Base-by-base conservation (phyloP, 2,113 vertebrate genomes). In the Crypturellus undulatus region DNA sequence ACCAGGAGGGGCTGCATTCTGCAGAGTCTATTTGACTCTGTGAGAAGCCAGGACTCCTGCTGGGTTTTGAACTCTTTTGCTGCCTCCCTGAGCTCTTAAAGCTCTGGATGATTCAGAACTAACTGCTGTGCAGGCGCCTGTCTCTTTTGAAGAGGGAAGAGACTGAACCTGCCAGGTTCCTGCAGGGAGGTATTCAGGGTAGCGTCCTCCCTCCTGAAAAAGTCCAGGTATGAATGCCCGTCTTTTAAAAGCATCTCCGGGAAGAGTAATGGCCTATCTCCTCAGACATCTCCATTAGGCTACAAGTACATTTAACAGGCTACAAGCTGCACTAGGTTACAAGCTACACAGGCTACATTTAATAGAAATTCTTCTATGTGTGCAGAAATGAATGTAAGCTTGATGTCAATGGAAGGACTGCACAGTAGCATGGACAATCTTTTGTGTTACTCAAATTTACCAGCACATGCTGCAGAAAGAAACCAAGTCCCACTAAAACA, bases 41-140 rank as follows among this genome's bases (percentile, higher is more conserved):
- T 45, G 36, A 54, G 72, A 67, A 16, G 45, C 45, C 79, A 49
- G 63, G 60, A 5, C 28, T 70, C 95, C 76, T 92, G 68, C 88
- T 86, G 92, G 70, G 64, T 93, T 93, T 80, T 75, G 90, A 93
- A 88, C 45, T 63, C 11, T 70, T 49, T 56, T 45, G 45, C 63
- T 90, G 54, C 28, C 71, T 63, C 75, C 54, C 68, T 59, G 49
- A 83, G 79, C 49, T 93, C 67, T 36, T 65, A 71, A 5, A 40
- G 36, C 24, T 84, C 70, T 62, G 68, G 15, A 54, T 85, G 79
- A 87, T 87, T 72, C 75, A 79, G 79, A 90, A 76, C 1, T 1
- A 89, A 58, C 59, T 90, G 56, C 75, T 71, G 49, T 59, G 63
- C 56, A 26, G 75, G 20, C 77, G 54, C 43, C 34, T 26, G 69